phyloP scores from a whole-genome alignment of 1,140 invertebrate genomes.

The Mamestra configurata region DNA sequence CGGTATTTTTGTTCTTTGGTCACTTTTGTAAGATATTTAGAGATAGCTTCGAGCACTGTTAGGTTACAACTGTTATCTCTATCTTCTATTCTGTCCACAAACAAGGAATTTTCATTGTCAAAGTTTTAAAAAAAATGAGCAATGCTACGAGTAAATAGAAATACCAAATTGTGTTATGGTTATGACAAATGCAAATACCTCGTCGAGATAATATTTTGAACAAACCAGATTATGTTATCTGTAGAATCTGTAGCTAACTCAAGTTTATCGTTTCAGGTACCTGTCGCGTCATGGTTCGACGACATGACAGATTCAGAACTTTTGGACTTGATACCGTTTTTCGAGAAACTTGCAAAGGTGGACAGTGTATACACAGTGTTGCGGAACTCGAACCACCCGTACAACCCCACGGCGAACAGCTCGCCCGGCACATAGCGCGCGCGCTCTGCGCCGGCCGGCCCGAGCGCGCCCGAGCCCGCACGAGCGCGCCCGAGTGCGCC shows the following conservation, averaged over 20 bases:
- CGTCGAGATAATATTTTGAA: conserved; percentile 3
- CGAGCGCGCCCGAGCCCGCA: neutral
- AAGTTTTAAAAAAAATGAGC: neutral
- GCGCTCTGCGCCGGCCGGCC: conserved; percentile 37
- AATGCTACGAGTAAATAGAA: neutral
- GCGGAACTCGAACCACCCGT: conserved; percentile 96
- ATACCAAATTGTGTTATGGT: neutral
- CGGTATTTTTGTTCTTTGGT: too few relatives aligned
- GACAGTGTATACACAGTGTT: conserved; percentile 98
- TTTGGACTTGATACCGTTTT: conserved; percentile 97
- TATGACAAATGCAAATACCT: neutral
- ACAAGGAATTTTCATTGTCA: too few relatives aligned
- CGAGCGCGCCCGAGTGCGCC: neutral
- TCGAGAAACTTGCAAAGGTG: conserved; percentile 97
- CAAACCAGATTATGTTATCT: conserved; percentile 15
- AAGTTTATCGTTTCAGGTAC: conserved; percentile 91
- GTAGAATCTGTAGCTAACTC: neutral
- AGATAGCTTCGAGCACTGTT: too few relatives aligned
- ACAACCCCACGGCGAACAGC: conserved; percentile 89
- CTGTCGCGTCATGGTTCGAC: conserved; percentile 99
- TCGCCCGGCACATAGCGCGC: conserved; percentile 82
- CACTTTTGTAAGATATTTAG: too few relatives aligned
- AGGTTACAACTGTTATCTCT: too few relatives aligned
- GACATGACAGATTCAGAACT: conserved; percentile 98
- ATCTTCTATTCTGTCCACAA: too few relatives aligned